Percentiles rank a stretch among this genome's conserved stretches.
Conservation (phyloP, 2,797 vertebrate species). For the Hephaestus fuliginosus region DNA sequence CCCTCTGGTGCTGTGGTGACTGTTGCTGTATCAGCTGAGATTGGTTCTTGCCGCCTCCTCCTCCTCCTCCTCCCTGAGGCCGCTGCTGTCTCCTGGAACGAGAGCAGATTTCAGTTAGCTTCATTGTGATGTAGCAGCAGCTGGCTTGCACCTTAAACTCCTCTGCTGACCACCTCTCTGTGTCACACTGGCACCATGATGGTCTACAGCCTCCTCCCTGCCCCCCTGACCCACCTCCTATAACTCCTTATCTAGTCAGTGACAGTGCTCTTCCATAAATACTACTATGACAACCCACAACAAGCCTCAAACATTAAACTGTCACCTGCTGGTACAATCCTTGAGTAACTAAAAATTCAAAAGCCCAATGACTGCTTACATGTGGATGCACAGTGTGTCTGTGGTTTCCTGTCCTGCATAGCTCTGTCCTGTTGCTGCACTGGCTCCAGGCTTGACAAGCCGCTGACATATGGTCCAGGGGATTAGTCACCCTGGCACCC, state of each 20-base stretch:
- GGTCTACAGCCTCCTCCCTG: conserved; percentile 3
- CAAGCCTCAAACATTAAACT: conserved; percentile 8
- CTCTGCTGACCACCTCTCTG: conserved; percentile 7
- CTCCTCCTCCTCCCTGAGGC: conserved; percentile 83
- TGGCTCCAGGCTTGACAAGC: conserved; percentile 66
- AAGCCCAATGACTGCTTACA: conserved; percentile 68
- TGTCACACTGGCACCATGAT: conserved; percentile 3
- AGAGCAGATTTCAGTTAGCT: conserved; percentile 67
- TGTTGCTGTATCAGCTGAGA: conserved; percentile 76
- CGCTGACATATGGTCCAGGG: conserved; percentile 77
- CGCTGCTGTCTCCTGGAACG: conserved; percentile 92
- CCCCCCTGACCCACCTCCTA: not conserved
- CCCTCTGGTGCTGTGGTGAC: conserved; percentile 86
- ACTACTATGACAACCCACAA: conserved; percentile 9
- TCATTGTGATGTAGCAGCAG: conserved; percentile 42
- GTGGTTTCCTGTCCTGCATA: conserved; percentile 65
- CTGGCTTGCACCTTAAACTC: conserved; percentile 19
- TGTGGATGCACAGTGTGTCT: conserved; percentile 60
- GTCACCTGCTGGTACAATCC: conserved; percentile 2
- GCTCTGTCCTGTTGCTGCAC: conserved; percentile 62
- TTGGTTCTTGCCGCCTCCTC: conserved; percentile 76
- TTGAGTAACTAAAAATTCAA: conserved; percentile 5
- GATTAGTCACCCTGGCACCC: conserved; percentile 77
- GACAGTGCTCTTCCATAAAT: not conserved
- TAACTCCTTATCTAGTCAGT: not conserved